A percentile compares a stretch with the other conserved stretches of the same genome.
Conservation (phyloP, 2,888 invertebrate genomes). For the Drosophila pegasa region DNA sequence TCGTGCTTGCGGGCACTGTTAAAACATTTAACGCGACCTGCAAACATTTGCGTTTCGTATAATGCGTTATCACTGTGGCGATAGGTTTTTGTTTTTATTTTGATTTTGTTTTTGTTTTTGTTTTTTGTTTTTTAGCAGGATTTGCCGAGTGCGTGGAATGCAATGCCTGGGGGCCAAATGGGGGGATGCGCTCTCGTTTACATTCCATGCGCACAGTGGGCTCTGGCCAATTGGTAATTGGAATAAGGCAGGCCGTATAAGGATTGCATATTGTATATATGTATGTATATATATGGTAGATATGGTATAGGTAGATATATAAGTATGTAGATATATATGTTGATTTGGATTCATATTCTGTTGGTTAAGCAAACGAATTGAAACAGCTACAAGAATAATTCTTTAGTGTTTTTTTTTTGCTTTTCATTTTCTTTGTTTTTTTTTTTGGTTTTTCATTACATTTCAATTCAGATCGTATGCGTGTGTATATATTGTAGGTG, state of each 20-base stretch:
- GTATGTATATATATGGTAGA: conserved; percentile 9
- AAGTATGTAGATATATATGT: conserved; percentile 21
- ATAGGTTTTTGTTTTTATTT: conserved; percentile 25
- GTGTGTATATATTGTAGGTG: conserved; percentile 14
- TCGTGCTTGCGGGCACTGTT: conserved; percentile 67
- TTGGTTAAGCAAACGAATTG: conserved; percentile 60
- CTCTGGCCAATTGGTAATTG: conserved; percentile 54
- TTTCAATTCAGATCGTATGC: conserved; percentile 22
- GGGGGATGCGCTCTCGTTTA: conserved; percentile 51
- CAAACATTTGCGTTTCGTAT: conserved; percentile 83
- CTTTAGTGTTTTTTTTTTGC: conserved; percentile 39
- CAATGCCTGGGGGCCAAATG: conserved; percentile 31
- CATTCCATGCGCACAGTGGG: conserved; percentile 72
- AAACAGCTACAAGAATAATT: conserved; percentile 81
- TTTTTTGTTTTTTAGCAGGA: conserved; percentile 13
- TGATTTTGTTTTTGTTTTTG: conserved; percentile 5
- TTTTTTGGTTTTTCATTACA: conserved; percentile 31
- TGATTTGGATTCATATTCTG: background rate
- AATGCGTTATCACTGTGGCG: conserved; percentile 79
- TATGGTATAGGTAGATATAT: conserved; percentile 25
- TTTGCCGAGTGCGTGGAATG: conserved; percentile 44
- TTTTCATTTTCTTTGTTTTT: conserved; percentile 24
- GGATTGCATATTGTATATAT: conserved; percentile 39
- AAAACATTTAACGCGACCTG: conserved; percentile 82
- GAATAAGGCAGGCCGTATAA: conserved; percentile 42